Percentiles rank a stretch among this genome's conserved stretches.
Conservation (phyloP, 2,888 invertebrate species). For the Tipula unca region DNA sequence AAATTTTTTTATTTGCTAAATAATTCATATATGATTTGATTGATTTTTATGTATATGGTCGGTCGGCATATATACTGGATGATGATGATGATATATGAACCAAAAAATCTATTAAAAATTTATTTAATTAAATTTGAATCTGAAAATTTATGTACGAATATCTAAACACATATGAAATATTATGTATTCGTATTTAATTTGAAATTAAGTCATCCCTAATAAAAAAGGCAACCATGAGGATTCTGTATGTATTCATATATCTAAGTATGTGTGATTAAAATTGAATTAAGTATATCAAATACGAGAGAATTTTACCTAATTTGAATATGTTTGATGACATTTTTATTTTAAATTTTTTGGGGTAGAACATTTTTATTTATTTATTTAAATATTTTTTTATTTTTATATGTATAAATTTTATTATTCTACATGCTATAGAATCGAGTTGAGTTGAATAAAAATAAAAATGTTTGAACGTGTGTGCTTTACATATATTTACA, state of each 20-base stretch:
- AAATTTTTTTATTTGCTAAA: background rate
- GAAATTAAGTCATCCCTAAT: constrained; percentile 14
- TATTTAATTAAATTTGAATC: constrained; percentile 8
- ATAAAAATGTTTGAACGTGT: background rate
- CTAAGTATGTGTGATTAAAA: background rate
- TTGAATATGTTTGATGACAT: constrained; percentile 14
- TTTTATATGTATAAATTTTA: background rate
- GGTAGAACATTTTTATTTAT: background rate
- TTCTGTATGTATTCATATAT: background rate
- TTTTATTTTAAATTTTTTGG: background rate
- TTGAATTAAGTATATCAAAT: background rate
- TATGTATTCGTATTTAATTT: background rate
- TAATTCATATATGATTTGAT: constrained; percentile 4
- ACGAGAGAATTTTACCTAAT: background rate
- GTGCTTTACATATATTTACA: background rate
- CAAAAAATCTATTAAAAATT: background rate
- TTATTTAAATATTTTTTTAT: too few species aligned
- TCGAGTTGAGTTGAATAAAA: background rate
- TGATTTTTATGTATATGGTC: background rate
- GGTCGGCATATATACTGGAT: background rate
- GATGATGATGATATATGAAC: background rate
- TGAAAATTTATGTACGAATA: background rate
- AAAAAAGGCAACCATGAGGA: background rate
- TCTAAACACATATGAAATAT: background rate
- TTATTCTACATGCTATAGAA: background rate